These are phyloP conservation scores for Homarus americanus DNA, from an alignment of 1,140 invertebrate genomes.

Conservation along the genomic window DNA sequence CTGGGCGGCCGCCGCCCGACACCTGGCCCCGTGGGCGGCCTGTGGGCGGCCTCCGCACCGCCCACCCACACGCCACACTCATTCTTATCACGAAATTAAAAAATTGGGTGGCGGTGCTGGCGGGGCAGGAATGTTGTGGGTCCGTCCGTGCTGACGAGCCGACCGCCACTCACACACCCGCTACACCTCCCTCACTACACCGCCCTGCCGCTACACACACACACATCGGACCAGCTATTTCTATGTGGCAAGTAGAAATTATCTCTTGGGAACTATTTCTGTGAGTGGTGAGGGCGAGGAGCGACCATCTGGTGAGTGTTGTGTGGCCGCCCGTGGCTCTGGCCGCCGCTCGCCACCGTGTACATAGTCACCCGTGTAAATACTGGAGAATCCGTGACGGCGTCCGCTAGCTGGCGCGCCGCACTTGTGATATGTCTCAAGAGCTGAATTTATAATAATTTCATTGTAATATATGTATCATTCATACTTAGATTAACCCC, in stretches of 20 bases:
- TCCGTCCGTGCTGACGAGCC: slow-evolving; percentile 47
- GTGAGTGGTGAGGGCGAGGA: slow-evolving; percentile 39
- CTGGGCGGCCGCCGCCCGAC: slow-evolving; percentile 37
- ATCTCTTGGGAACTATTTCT: slow-evolving; percentile 15
- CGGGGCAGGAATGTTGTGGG: background rate
- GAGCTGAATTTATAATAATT: slow-evolving; percentile 73
- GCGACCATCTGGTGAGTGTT: slow-evolving; percentile 47
- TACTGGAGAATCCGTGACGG: slow-evolving; percentile 66
- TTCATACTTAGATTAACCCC: slow-evolving; percentile 71
- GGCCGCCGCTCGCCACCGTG: slow-evolving; percentile 57
- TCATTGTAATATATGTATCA: slow-evolving; percentile 72
- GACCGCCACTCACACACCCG: slow-evolving; percentile 33
- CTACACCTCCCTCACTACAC: background rate
- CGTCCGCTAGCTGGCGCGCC: slow-evolving; percentile 29
- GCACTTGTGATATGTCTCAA: slow-evolving; percentile 71
- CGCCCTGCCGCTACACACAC: slow-evolving; percentile 7
- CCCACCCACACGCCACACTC: slow-evolving; percentile 36
- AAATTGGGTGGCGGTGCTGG: slow-evolving; percentile 3
- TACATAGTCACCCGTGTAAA: slow-evolving; percentile 64
- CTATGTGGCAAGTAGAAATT: slow-evolving; percentile 34
- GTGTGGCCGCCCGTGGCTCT: slow-evolving; percentile 5
- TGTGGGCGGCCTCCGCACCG: slow-evolving; percentile 36
- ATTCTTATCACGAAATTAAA: background rate
- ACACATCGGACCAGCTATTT: background rate
- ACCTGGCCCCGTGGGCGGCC: slow-evolving; percentile 32